These are phyloP conservation scores for Gymnoscopelus braueri DNA, from an alignment of 2,797 vertebrate genomes.

Conservation along the genomic window DNA sequence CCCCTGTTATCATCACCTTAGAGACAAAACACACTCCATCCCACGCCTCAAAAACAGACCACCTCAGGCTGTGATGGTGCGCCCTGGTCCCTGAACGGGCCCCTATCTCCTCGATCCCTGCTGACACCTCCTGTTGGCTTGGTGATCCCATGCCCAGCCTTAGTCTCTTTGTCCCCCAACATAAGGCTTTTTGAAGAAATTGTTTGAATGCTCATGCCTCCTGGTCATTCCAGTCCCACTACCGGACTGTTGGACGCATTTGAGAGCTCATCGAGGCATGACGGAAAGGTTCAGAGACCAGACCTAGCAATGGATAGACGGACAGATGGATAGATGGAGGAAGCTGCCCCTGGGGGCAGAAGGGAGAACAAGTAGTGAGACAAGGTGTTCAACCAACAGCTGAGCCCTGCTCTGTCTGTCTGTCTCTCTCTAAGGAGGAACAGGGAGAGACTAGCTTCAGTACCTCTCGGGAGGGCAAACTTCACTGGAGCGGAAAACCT, in stretches of 20 bases:
- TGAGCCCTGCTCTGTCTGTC: conserved; percentile 63
- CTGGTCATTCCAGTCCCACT: conserved; percentile 54
- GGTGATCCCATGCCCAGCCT: conserved; percentile 42
- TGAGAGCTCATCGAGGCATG: conserved; percentile 51
- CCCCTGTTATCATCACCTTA: conserved; percentile 19
- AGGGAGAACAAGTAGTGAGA: conserved; percentile 47
- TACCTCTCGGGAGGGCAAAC: conserved; percentile 42
- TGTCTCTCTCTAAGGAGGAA: conserved; percentile 46
- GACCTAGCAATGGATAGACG: conserved; percentile 25
- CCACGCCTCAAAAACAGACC: conserved; percentile 50
- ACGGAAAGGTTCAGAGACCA: conserved; percentile 47
- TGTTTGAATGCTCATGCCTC: conserved; percentile 38
- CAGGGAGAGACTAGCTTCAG: conserved; percentile 40
- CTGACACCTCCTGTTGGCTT: conserved; percentile 38
- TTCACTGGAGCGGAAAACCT: conserved; percentile 70
- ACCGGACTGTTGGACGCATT: conserved; percentile 60
- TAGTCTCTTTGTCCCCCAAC: conserved; percentile 38
- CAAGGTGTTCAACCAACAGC: conserved; percentile 69
- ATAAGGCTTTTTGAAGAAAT: conserved; percentile 60
- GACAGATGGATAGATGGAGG: conserved; percentile 28
- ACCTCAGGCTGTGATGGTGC: conserved; percentile 60
- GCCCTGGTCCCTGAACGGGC: conserved; percentile 53
- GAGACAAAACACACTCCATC: conserved; percentile 36
- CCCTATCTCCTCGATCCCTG: conserved; percentile 1
- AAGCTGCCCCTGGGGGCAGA: conserved; percentile 21